These are phyloP conservation scores for Dendropsophus ebraccatus DNA, from an alignment of 2,113 vertebrate genomes.

Conservation along the genomic window DNA sequence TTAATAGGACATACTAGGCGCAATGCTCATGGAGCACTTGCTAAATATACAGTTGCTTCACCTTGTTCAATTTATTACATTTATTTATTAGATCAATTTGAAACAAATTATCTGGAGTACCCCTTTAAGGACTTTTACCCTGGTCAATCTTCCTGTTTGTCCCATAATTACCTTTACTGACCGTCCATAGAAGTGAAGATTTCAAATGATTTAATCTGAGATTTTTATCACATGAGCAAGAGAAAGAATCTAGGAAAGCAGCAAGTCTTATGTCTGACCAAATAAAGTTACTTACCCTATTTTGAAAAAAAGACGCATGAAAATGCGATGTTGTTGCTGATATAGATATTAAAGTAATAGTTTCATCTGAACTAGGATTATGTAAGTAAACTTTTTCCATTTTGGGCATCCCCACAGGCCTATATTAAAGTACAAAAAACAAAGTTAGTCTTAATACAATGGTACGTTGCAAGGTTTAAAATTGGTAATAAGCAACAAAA, in stretches of 20 bases:
- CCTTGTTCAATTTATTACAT: not conserved
- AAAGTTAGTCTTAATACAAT: not conserved
- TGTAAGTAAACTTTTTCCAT: constrained; percentile 99
- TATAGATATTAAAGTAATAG: constrained; percentile 98
- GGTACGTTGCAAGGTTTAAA: too few species aligned
- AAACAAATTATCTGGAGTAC: not conserved
- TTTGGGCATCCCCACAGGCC: constrained; percentile 99
- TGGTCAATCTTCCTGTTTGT: too few species aligned
- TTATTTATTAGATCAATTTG: too few species aligned
- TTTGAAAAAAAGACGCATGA: constrained; percentile 99
- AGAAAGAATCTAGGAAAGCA: too few species aligned
- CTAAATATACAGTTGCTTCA: not conserved
- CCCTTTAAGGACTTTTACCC: too few species aligned
- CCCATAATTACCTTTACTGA: too few species aligned
- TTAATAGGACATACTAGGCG: not conserved
- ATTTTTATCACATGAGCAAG: not conserved
- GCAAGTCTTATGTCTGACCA: not conserved
- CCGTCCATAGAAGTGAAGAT: too few species aligned
- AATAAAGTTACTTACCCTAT: constrained; percentile 87
- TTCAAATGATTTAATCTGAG: not conserved
- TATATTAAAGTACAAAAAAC: constrained; percentile 67
- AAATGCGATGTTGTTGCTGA: constrained; percentile 99
- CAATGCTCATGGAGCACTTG: not conserved
- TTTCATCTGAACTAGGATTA: constrained; percentile 98
- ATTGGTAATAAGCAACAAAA: not conserved